phyloP scores from a whole-genome alignment of 2,888 invertebrate species.

The Oligia fasciuncula region DNA sequence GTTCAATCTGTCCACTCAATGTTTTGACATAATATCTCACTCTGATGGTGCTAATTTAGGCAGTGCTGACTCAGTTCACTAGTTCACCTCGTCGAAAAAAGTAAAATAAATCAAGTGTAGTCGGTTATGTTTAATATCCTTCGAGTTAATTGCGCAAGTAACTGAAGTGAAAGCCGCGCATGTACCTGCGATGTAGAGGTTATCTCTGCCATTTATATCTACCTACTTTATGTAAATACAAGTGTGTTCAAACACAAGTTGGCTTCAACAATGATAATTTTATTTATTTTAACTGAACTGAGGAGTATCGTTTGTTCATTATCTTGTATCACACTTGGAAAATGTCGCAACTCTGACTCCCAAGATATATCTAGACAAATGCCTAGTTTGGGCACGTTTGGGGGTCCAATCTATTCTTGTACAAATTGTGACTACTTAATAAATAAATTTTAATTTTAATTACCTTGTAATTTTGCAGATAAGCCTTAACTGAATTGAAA shows the following conservation, averaged over 20 bases:
- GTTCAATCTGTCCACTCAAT: background rate
- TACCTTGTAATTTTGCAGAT: background rate
- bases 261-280: slow-evolving; percentile 23
- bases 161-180: slow-evolving; percentile 43
- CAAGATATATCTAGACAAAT: background rate
- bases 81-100: slow-evolving; percentile 39
- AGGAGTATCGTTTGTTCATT: background rate
- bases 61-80: background rate
- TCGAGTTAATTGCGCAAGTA: slow-evolving; percentile 43
- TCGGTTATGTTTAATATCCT: slow-evolving; percentile 47
- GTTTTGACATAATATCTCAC: background rate
- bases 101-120: slow-evolving; percentile 34
- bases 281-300: slow-evolving; percentile 23
- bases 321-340: background rate
- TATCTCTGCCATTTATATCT: slow-evolving; percentile 46
- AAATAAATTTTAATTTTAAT: too few relatives aligned
- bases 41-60: background rate
- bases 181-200: slow-evolving; percentile 44
- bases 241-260: slow-evolving; percentile 14
- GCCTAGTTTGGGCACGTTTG: too few relatives aligned
- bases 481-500: background rate
- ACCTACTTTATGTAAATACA: slow-evolving; percentile 46
- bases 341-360: background rate
- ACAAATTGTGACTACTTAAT: too few relatives aligned
- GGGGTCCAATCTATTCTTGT: too few relatives aligned